These are phyloP conservation scores for Boloria euphrosyne DNA, from an alignment of 2,888 invertebrate species.

Conservation along the genomic window DNA sequence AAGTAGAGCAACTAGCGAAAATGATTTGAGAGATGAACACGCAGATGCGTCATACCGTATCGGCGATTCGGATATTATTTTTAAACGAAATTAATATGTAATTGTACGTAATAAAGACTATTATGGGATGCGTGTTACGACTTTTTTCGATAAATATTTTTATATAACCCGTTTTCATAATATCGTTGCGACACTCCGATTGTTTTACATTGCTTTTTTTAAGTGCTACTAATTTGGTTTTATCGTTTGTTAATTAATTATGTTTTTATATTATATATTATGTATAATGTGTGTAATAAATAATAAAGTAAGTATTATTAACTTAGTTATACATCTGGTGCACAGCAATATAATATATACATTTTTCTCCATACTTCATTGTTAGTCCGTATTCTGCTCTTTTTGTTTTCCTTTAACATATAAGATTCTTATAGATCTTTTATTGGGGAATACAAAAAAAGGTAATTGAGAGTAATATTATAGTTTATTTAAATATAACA, in stretches of 20 bases:
- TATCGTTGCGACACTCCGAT: slow-evolving; percentile 17
- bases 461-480: too few species aligned
- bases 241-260: neutral
- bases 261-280: neutral
- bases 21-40: slow-evolving; percentile 42
- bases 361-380: too few species aligned
- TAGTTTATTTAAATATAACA: too few species aligned
- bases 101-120: neutral
- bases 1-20: slow-evolving; percentile 41
- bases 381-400: too few species aligned
- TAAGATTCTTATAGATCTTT: too few species aligned
- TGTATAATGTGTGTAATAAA: too few species aligned
- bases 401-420: too few species aligned
- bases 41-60: slow-evolving; percentile 36
- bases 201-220: slow-evolving; percentile 12
- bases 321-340: neutral
- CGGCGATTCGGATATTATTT: slow-evolving; percentile 13
- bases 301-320: neutral
- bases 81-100: slow-evolving; percentile 10
- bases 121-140: neutral
- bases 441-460: too few species aligned
- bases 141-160: slow-evolving; percentile 11
- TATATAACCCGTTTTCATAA: slow-evolving; percentile 23
- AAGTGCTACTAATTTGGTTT: neutral
- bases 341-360: too few species aligned